These are phyloP conservation scores for Erebia ligea DNA, from an alignment of 2,888 invertebrate species.

Conservation along the genomic window DNA sequence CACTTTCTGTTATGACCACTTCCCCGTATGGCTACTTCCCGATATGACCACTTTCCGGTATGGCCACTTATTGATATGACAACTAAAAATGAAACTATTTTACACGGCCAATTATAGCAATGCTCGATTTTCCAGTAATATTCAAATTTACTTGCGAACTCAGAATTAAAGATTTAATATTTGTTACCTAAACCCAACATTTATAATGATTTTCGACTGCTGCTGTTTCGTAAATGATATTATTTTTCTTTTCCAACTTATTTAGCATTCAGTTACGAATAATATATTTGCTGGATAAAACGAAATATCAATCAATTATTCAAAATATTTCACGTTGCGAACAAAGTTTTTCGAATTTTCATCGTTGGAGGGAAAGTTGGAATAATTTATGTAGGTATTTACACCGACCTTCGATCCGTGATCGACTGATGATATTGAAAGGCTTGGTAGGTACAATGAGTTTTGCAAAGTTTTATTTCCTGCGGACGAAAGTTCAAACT, in stretches of 20 bases:
- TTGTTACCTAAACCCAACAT: too few relatives aligned
- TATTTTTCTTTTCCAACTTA: not conserved
- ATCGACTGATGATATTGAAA: not conserved
- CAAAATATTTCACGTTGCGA: not conserved
- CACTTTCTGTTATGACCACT: too few relatives aligned
- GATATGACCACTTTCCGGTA: too few relatives aligned
- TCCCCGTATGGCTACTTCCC: too few relatives aligned
- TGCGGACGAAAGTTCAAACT: too few relatives aligned
- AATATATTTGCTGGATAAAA: not conserved
- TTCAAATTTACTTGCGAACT: too few relatives aligned
- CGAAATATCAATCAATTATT: slow-evolving; percentile 16
- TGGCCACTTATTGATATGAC: too few relatives aligned
- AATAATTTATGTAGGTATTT: slow-evolving; percentile 14
- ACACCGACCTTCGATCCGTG: not conserved
- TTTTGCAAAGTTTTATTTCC: not conserved
- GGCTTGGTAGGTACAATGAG: not conserved
- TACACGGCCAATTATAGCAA: too few relatives aligned
- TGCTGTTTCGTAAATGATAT: not conserved
- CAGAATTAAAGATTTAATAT: too few relatives aligned
- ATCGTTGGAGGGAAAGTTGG: not conserved
- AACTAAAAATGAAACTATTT: too few relatives aligned
- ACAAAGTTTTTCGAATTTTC: slow-evolving; percentile 2
- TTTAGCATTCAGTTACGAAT: not conserved
- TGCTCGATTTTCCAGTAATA: too few relatives aligned
- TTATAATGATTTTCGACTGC: too few relatives aligned